These are phyloP conservation scores for Tangara arthus DNA, from an alignment of 2,797 vertebrate species.

Conservation along the genomic window DNA sequence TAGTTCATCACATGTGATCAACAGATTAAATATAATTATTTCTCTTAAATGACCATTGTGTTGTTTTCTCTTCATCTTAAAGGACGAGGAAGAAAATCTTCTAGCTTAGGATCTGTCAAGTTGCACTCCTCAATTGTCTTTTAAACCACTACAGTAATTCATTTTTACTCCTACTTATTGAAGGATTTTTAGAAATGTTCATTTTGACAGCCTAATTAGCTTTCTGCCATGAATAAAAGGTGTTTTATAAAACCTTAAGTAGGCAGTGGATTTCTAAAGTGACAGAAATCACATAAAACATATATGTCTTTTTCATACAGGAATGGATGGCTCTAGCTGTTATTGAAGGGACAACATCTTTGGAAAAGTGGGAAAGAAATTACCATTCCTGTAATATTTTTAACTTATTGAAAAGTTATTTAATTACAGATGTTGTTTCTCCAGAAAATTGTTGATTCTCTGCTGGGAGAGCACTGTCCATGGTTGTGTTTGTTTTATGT, in stretches of 20 bases:
- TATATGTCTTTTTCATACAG: neutral
- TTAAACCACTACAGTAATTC: neutral
- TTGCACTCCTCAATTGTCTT: neutral
- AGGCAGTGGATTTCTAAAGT: neutral
- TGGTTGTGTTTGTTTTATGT: neutral
- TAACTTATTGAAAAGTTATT: neutral
- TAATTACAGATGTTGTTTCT: neutral
- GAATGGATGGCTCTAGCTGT: neutral
- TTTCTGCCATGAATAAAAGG: neutral
- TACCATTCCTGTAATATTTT: neutral
- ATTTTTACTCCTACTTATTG: neutral
- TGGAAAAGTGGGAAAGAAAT: neutral
- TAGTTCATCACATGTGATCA: neutral
- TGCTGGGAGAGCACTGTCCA: neutral
- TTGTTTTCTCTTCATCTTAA: neutral
- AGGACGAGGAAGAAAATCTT: neutral
- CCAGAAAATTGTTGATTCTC: neutral
- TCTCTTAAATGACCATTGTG: neutral
- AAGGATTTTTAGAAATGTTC: neutral
- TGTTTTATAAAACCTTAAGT: neutral
- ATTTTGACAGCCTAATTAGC: neutral
- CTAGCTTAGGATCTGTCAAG: neutral
- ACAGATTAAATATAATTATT: neutral
- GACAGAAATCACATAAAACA: neutral
- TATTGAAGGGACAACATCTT: neutral